A percentile compares a stretch with the other conserved stretches of the same genome.
phyloP scores from a whole-genome alignment of 2,888 invertebrate genomes.

The Dusona sp. region DNA sequence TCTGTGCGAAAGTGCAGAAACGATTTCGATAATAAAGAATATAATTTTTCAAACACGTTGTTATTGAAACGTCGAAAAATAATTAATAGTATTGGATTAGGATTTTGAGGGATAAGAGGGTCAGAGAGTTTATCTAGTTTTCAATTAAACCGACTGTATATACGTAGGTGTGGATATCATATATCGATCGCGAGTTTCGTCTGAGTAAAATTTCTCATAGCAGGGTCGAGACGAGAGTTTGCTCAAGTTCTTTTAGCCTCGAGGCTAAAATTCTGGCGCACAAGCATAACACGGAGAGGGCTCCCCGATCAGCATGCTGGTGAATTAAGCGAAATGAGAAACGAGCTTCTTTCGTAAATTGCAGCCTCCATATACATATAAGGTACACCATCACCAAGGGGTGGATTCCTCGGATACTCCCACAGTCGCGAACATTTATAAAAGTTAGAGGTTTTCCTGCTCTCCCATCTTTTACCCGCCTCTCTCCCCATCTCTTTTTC shows the following conservation, averaged over 20 bases:
- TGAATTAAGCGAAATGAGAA: constrained; percentile 79
- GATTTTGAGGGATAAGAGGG: constrained; percentile 12
- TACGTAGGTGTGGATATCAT: constrained; percentile 23
- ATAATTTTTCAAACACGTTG: neutral
- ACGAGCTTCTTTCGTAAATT: constrained; percentile 82
- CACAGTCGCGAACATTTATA: constrained; percentile 78
- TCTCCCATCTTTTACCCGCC: constrained; percentile 72
- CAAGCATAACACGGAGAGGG: constrained; percentile 25
- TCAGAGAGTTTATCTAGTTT: constrained; percentile 32
- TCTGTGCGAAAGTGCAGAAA: neutral
- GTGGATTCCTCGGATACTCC: constrained; percentile 68
- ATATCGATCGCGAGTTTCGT: constrained; percentile 53
- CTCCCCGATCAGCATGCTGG: constrained; percentile 50
- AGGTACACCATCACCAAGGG: constrained; percentile 51
- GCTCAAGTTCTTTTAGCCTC: constrained; percentile 50
- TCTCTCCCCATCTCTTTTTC: constrained; percentile 26
- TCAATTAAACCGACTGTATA: constrained; percentile 39
- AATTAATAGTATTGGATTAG: constrained; percentile 17
- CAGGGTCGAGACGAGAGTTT: constrained; percentile 50
- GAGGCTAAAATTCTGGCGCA: constrained; percentile 29
- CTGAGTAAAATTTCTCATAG: constrained; percentile 36
- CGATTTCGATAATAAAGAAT: neutral
- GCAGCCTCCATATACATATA: constrained; percentile 67
- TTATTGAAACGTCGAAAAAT: neutral
- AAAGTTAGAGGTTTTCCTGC: constrained; percentile 78